Evolutionary conservation across 2,797 vertebrate species (phyloP), one percentile per base, ranked within the genome.

Genomic region (Dallia pectoralis): DNA sequence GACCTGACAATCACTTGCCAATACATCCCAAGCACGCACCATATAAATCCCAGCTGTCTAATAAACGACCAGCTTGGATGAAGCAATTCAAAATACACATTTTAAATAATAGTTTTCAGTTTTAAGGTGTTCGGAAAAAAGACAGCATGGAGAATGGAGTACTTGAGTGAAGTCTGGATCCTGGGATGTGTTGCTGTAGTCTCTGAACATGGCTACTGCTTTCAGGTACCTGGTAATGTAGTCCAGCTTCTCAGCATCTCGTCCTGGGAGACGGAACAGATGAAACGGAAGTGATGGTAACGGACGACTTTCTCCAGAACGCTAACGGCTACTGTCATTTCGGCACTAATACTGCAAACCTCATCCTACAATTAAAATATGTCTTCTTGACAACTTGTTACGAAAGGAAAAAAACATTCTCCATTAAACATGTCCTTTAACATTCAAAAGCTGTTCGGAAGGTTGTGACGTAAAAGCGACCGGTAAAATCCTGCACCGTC

Each of bases 121-220:
- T 36, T 36, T 36, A 36, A 36, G 33, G 33, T 36, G 33, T 36
- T 7, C 3, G 33, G 7, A 36, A 36, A 36, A 36, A 36, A 36
- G 33, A 36, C 3, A 3, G 3, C 33, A 36, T 36, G 7, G 36
- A 40, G 32, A 63, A 63, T 30, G 4, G 9, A 15, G 74, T 84
- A 99, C 98, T 94, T 95, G 91, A 71, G 96, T 95, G 88, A 96
- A 99, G 72, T 97, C 94, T 0, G 97, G 97, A 87, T 99, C 96
- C 87, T 99, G 94, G 11, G 87, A 87, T 0, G 89, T 71, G 3
- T 97, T 81, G 16, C 71, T 94, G 90, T 96, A 99, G 84, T 99
- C 95, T 86, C 97, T 95, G 77, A 96, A 96, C 95, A 99, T 96
- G 79, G 89, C 90, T 73, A 95, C 95, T 40, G 94, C 92, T 84